Evolutionary conservation across 2,113 vertebrate species (phyloP).

Genomic region (Entelurus aequoreus): DNA sequence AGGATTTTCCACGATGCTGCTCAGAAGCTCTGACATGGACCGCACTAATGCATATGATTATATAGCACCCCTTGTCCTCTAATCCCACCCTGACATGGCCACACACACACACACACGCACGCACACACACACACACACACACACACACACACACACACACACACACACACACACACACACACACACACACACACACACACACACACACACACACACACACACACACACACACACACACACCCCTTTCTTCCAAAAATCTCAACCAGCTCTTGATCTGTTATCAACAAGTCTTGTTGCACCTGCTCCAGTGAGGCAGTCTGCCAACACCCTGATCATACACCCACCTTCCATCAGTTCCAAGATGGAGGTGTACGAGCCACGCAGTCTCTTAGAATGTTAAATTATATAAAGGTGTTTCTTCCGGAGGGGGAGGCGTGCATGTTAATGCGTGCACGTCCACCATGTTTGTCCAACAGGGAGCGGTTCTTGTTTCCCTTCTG

Average conservation of each 20-base stretch:
- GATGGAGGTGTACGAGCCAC: neutral
- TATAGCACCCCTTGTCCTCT: constrained; percentile 7
- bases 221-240: constrained; percentile 12
- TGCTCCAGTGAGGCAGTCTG: constrained; percentile 48
- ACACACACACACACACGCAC: constrained; percentile 36
- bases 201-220: constrained; percentile 49
- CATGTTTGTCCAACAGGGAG: constrained; percentile 63
- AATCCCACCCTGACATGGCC: constrained; percentile 47
- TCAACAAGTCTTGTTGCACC: constrained; percentile 55
- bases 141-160: constrained; percentile 1
- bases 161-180: constrained; percentile 4
- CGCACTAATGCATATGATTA: constrained; percentile 16
- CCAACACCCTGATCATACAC: constrained; percentile 35
- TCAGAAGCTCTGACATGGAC: constrained; percentile 52
- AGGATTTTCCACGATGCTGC: constrained; percentile 69
- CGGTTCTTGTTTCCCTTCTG: constrained; percentile 63
- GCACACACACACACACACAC: constrained; percentile 6
- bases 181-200: too few species aligned
- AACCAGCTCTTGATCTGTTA: constrained; percentile 53
- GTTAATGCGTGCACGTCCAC: constrained; percentile 28
- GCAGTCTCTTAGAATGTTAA: constrained; percentile 2
- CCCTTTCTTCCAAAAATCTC: constrained; percentile 1
- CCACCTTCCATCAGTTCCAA: constrained; percentile 13
- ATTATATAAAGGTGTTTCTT: constrained; percentile 9
- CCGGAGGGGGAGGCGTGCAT: constrained; percentile 31